These are phyloP conservation scores for Macrotis lagotis DNA, from an alignment of 2,113 vertebrate genomes.

Conservation along the genomic window DNA sequence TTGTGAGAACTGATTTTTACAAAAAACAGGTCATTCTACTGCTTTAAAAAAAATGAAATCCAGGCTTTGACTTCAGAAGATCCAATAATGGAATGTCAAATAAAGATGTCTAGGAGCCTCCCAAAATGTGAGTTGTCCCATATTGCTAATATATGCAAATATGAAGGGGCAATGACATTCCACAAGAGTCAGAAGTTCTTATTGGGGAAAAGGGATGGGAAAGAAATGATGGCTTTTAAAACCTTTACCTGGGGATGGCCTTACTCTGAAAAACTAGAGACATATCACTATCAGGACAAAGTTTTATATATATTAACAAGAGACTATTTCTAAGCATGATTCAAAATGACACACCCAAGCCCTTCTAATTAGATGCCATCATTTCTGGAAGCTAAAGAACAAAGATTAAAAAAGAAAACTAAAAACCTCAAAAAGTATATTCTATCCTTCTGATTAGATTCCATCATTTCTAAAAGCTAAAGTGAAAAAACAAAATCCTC, in stretches of 20 bases:
- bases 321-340: background rate
- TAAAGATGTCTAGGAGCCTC: background rate
- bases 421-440: no score
- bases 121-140: background rate
- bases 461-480: background rate
- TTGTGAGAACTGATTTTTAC: background rate
- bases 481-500: background rate
- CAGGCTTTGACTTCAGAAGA: background rate
- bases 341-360: background rate
- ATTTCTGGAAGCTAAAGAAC: no score
- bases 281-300: background rate
- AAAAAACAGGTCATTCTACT: background rate
- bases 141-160: background rate
- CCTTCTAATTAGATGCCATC: no score
- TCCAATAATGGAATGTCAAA: background rate
- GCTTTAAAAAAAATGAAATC: background rate
- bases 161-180: background rate
- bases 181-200: background rate
- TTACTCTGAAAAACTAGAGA: background rate
- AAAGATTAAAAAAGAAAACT: no score
- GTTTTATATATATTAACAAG: background rate
- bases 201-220: background rate
- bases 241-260: background rate
- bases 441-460: background rate
- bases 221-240: background rate